Base-by-base conservation (phyloP, 2,113 vertebrate species). In the Balaeniceps rex region DNA sequence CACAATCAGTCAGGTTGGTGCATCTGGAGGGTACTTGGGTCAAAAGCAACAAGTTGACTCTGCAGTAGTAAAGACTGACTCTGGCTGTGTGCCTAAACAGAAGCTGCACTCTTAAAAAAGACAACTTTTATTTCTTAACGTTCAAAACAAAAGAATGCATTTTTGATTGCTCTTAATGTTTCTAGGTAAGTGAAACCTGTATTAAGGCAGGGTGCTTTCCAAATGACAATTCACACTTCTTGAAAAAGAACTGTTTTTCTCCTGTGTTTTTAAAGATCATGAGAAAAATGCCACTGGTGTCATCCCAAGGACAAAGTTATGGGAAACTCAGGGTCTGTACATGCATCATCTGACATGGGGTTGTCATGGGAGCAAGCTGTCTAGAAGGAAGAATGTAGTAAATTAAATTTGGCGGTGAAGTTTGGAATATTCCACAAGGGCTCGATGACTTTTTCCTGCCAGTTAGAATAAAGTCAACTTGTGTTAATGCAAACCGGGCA, bases 241-340 rank as follows among this genome's bases (percentile, higher is more conserved):
- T 42, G 7, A 89, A 85, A 93, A 64, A 40, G 7, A 26, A 68
- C 12, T 71, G 51, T 82, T 92, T 88, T 93, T 74, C 82, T 95
- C 89, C 65, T 2, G 0, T 81, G 46, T 88, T 83, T 64, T 87
- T 61, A 84, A 71, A 83, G 75, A 78, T 52, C 55, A 95, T 80
- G 75, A 95, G 77, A 92, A 86, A 97, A 94, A 93, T 31, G 68
- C n/a, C 76, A 87, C 52, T 76, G 34, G 64, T 96, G 55, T 88
- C 90, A 92, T 44, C 40, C 55, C 64, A 81, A 91, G 47, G 63
- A 82, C 49, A 93, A 88, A 91, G 65, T 91, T 72, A 71, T 9
- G 51, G 72, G 90, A 90, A 95, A 70, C 22, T 44, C 34, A 47
- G 78, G 14, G 55, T 47, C 65, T 75, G 46, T 34, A 71, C 51